Base-by-base conservation (phyloP, 23 tunicate genomes). In the Oikopleura vanhoeffeni region DNA sequence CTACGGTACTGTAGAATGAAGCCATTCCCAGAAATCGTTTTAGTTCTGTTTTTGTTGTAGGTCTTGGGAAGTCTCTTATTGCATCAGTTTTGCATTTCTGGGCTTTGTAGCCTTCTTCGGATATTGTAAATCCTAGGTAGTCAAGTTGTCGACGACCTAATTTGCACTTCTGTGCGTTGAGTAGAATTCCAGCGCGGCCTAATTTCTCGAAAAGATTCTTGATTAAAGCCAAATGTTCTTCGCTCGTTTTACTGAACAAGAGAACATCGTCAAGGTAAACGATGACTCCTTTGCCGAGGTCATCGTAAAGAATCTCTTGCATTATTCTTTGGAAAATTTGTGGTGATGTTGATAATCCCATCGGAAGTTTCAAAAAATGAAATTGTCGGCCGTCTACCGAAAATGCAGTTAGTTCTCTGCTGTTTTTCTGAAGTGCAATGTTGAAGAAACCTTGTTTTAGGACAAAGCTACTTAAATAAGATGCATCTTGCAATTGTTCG, bases 401-500 rank as follows among this genome's bases (percentile, higher is more conserved):
- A 32, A 71, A 71, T 33, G 79, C 79, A 2, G 79, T 71, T 32
- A 71, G 2, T 13, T 28, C 79, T 32, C 32, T 71, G 3, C 34
- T 13, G 27, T 71, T 71, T 30, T 41, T 40, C 27, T 41, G 41
- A 40, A 86, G 18, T 38, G 18, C 40, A 2, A 86, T 83, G 39
- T 86, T 83, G 76, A 40, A 41, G 40, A 84, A 86, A 1, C 87
- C 87, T 0, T 67, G 39, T 1, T 4, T 39, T 0, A 86, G 41
- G 40, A 84, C 87, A 34, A 86, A 18, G 27, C 41, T 84, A 30
- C 34, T 13, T 33, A 71, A 71, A 30, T 18, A 71, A 30, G 38
- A 18, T 18, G 79, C 27, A 3, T 4, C 38, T 30, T 18, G 2
- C 38, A 71, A 71, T 3, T 30, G 27, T 71, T 71, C 79, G 4